Conservation (phyloP, 2,797 vertebrate species). For the Miichthys miiuy region DNA sequence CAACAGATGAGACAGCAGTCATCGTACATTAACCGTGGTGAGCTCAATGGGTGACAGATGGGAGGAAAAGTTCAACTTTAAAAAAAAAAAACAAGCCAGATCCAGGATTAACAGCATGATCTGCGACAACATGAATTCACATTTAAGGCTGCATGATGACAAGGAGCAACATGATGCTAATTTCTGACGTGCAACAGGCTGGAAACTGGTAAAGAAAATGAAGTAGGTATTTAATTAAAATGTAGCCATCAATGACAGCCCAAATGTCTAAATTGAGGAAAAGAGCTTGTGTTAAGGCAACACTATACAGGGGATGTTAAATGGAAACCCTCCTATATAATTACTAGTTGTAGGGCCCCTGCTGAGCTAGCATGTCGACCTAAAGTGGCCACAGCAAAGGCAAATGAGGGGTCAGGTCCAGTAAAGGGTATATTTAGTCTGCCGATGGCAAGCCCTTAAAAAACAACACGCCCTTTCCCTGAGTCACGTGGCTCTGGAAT, state of each 20-base stretch:
- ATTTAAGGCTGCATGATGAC: slow-evolving; percentile 22
- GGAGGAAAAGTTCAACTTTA: slow-evolving; percentile 32
- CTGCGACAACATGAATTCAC: slow-evolving; percentile 18
- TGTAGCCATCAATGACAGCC: slow-evolving; percentile 63
- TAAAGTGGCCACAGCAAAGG: slow-evolving; percentile 87
- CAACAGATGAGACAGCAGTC: slow-evolving; percentile 59
- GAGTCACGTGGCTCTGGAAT: slow-evolving; percentile 74
- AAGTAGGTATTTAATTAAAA: slow-evolving; percentile 36
- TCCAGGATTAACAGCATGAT: slow-evolving; percentile 50
- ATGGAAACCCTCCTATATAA: slow-evolving; percentile 83
- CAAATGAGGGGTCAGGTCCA: slow-evolving; percentile 86
- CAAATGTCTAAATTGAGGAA: slow-evolving; percentile 61
- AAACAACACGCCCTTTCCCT: slow-evolving; percentile 81
- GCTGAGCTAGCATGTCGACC: slow-evolving; percentile 81
- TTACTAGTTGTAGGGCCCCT: slow-evolving; percentile 78
- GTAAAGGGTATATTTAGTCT: slow-evolving; percentile 87
- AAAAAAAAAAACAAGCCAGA: slow-evolving; percentile 58
- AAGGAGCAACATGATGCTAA: slow-evolving; percentile 3
- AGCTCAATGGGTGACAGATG: slow-evolving; percentile 55
- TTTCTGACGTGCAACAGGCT: slow-evolving; percentile 21
- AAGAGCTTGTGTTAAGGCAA: slow-evolving; percentile 77
- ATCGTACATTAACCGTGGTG: slow-evolving; percentile 34
- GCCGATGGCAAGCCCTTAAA: slow-evolving; percentile 79
- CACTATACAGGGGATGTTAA: slow-evolving; percentile 79
- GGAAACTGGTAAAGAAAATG: slow-evolving; percentile 18